Base-by-base conservation (phyloP, 2,797 vertebrate species). In the Myripristis jacobus region DNA sequence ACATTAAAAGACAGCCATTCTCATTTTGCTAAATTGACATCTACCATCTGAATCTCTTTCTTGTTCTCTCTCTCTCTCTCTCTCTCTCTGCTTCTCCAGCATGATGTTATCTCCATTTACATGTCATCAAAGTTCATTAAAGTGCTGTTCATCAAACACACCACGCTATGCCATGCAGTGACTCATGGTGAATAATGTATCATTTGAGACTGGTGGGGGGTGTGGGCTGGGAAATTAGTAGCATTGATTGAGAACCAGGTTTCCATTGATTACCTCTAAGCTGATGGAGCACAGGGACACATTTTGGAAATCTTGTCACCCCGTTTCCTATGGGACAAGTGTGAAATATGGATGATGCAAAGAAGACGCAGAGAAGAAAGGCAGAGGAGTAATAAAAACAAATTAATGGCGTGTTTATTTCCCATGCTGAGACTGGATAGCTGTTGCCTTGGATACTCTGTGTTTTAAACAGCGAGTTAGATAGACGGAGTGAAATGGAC, bases 201-300 rank as follows among this genome's bases (percentile, higher is more conserved):
- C 12, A 61, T 82, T 75, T 70, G 44, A 81, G 65, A 48, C 18
- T 0, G 22, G 59, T 29, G 53, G 62, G 44, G 70, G 59, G 60
- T 52, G 50, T 18, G 18, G 16, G 43, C n/a, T n/a, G n/a, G n/a
- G n/a, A n/a, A 82, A 88, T 89, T 80, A 79, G 65, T 34, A 63
- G 62, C 82, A 81, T 64, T 89, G 87, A 92, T 86, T 79, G 75
- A 85, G 80, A 88, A 86, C 73, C 73, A 70, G 41, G 66, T 88
- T 74, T 82, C 63, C 61, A 86, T 75, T 80, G 89, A 90, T 88
- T 87, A 80, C 61, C 63, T 66, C 56, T 53, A 68, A 78, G 70
- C 72, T 71, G 75, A 72, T 46, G 69, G 55, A 72, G 69, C 58
- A 43, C 24, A 19, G 63, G 67, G 56, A 66, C 60, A 72, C 67